A percentile compares a stretch with the other conserved stretches of the same genome.
phyloP scores from a whole-genome alignment of 2,888 invertebrate species.

The Agrotis segetum region DNA sequence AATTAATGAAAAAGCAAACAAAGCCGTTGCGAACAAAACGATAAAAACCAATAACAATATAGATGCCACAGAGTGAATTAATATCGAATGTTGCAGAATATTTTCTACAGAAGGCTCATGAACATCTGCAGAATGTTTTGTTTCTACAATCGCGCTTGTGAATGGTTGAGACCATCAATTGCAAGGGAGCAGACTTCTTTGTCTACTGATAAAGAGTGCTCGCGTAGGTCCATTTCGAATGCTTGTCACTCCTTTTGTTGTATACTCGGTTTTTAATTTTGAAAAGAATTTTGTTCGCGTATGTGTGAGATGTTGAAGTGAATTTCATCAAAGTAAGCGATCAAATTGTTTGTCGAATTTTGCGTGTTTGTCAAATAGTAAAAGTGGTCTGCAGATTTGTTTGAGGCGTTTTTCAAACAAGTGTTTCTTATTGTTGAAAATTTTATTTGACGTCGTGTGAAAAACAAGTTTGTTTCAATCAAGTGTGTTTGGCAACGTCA shows the following conservation, averaged over 20 bases:
- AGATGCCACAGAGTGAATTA: constrained; percentile 54
- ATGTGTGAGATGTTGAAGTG: constrained; percentile 30
- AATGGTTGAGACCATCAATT: constrained; percentile 75
- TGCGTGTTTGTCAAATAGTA: too few species aligned
- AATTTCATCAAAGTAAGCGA: constrained; percentile 9
- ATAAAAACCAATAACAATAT: constrained; percentile 60
- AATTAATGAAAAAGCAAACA: constrained; percentile 46
- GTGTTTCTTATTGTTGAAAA: too few species aligned
- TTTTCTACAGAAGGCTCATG: constrained; percentile 56
- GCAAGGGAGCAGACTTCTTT: constrained; percentile 74
- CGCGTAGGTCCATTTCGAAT: constrained; percentile 67
- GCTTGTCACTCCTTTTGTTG: constrained; percentile 68
- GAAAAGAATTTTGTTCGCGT: constrained; percentile 48
- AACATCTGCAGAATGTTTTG: constrained; percentile 70
- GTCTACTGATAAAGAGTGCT: constrained; percentile 70
- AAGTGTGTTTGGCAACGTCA: too few species aligned
- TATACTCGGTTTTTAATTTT: constrained; percentile 58
- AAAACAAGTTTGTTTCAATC: too few species aligned
- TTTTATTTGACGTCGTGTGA: too few species aligned
- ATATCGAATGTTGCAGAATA: constrained; percentile 60
- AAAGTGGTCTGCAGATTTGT: too few species aligned
- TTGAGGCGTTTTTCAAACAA: too few species aligned
- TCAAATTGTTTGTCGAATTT: too few species aligned
- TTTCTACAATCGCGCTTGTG: constrained; percentile 65
- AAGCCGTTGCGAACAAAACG: constrained; percentile 29